These are phyloP conservation scores for Trimorus sp. DNA, from an alignment of 2,888 invertebrate genomes.

Conservation along the genomic window DNA sequence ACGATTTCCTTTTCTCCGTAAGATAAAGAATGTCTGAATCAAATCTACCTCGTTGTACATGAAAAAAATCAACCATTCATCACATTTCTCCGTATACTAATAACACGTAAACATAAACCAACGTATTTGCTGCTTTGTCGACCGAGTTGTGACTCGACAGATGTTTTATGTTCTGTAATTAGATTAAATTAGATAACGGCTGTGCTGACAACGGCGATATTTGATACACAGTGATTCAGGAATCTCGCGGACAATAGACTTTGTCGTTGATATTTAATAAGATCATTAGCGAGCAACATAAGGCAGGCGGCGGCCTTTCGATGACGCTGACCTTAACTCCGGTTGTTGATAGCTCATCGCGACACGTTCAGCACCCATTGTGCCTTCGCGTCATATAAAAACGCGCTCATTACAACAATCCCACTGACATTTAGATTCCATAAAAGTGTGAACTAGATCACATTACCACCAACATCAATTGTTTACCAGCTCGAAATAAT, in stretches of 20 bases:
- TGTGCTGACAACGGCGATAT: slow-evolving; percentile 11
- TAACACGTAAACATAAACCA: too few species aligned
- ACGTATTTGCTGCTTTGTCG: too few species aligned
- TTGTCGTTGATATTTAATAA: slow-evolving; percentile 36
- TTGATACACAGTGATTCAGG: slow-evolving; percentile 12
- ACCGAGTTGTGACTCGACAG: too few species aligned
- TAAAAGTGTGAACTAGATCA: slow-evolving; percentile 10
- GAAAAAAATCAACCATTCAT: too few species aligned
- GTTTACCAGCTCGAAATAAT: too few species aligned
- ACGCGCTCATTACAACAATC: slow-evolving; percentile 31
- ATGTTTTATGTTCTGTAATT: too few species aligned
- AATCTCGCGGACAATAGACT: slow-evolving; percentile 24
- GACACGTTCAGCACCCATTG: slow-evolving; percentile 12
- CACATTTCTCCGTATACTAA: too few species aligned
- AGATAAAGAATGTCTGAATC: too few species aligned
- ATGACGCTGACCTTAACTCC: slow-evolving; percentile 35
- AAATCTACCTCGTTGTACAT: too few species aligned
- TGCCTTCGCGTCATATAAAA: slow-evolving; percentile 14
- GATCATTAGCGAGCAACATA: slow-evolving; percentile 19
- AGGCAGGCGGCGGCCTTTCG: slow-evolving; percentile 33
- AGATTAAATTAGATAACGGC: too few species aligned
- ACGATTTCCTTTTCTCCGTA: too few species aligned
- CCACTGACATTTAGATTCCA: slow-evolving; percentile 37
- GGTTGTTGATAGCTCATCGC: slow-evolving; percentile 26
- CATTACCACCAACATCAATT: background rate